Evolutionary conservation across 2,888 invertebrate genomes (phyloP).

Genomic region (Diplolepis rosae): DNA sequence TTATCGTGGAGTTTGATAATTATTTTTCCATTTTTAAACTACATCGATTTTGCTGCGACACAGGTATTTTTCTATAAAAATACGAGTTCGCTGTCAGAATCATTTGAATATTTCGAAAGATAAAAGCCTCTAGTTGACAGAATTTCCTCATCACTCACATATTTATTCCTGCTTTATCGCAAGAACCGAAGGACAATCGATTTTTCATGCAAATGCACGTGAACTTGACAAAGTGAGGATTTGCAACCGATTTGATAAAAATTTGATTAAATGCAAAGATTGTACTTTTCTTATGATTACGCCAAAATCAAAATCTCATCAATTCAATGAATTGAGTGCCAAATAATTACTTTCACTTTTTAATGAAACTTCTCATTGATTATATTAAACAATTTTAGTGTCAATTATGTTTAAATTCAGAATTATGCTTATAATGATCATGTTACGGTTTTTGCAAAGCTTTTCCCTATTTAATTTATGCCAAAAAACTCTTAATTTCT

Average conservation of each 20-base stretch:
- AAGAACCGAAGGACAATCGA: conserved; percentile 12
- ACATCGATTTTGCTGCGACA: background rate
- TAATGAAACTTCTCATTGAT: too few relatives aligned
- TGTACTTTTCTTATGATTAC: too few relatives aligned
- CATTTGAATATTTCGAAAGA: conserved; percentile 28
- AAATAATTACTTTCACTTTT: too few relatives aligned
- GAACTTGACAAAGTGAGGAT: background rate
- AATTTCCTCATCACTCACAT: conserved; percentile 18
- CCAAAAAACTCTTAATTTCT: too few relatives aligned
- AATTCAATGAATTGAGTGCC: too few relatives aligned
- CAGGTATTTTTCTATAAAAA: conserved; percentile 8
- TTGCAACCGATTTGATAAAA: background rate
- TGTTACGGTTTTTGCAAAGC: too few relatives aligned
- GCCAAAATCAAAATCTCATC: too few relatives aligned
- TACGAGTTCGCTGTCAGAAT: background rate
- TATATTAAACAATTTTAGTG: background rate
- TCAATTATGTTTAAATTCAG: too few relatives aligned
- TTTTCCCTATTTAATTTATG: too few relatives aligned
- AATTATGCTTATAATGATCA: too few relatives aligned
- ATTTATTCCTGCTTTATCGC: conserved; percentile 11
- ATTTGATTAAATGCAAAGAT: too few relatives aligned
- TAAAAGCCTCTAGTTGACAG: conserved; percentile 7
- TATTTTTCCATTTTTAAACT: background rate
- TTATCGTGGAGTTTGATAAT: background rate
- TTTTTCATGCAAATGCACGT: background rate